phyloP scores from a whole-genome alignment of 1,140 invertebrate species.

The Archivesica marissinica region DNA sequence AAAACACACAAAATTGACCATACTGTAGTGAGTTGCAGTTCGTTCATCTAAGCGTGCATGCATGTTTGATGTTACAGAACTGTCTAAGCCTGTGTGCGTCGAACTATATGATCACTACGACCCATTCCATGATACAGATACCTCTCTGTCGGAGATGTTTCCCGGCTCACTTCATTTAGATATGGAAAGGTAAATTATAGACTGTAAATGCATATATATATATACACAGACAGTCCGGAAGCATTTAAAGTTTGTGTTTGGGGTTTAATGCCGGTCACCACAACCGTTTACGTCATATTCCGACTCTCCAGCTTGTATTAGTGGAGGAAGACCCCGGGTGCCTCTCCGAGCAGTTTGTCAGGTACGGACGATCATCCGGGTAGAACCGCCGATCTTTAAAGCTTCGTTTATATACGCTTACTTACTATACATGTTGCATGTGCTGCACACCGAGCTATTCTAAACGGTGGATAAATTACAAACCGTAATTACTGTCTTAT shows the following conservation, averaged over 20 bases:
- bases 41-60: too few species aligned
- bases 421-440: too few species aligned
- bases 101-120: constrained; percentile 41
- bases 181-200: constrained; percentile 38
- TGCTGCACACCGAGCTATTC: too few species aligned
- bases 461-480: too few species aligned
- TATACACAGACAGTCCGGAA: background rate
- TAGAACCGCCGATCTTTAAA: too few species aligned
- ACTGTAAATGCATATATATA: background rate
- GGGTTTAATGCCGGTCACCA: too few species aligned
- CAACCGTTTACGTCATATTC: background rate
- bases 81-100: background rate
- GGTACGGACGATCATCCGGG: background rate
- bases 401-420: too few species aligned
- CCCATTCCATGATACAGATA: constrained; percentile 35
- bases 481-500: too few species aligned
- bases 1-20: background rate
- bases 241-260: too few species aligned
- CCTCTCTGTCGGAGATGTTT: constrained; percentile 14
- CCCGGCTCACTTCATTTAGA: constrained; percentile 43
- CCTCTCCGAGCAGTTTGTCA: background rate
- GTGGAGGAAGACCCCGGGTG: background rate
- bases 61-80: too few species aligned
- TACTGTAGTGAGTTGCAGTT: too few species aligned
- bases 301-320: background rate